A percentile compares a stretch with the other conserved stretches of the same genome.
Conservation (phyloP, 2,113 vertebrate species). For the Orthonyx spaldingii region DNA sequence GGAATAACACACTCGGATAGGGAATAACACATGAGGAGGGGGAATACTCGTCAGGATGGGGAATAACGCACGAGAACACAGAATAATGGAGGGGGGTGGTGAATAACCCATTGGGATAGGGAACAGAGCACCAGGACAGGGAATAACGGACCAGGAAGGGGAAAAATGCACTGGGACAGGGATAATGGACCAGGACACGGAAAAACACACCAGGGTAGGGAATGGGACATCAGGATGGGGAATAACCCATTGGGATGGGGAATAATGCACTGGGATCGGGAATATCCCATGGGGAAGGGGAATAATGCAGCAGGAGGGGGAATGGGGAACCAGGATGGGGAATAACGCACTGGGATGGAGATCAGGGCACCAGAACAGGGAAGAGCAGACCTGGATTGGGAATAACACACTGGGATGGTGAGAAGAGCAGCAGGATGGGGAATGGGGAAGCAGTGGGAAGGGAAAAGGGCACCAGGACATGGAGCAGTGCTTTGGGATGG, state of each 20-base stretch:
- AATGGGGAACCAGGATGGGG: neutral
- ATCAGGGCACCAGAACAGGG: neutral
- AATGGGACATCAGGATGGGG: too few species aligned
- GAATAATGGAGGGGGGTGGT: neutral
- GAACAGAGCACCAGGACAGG: neutral
- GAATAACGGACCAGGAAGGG: neutral
- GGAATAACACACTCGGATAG: accelerated
- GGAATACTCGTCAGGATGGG: too few species aligned
- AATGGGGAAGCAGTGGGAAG: accelerated
- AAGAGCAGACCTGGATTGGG: neutral
- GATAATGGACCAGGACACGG: too few species aligned
- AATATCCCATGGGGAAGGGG: neutral
- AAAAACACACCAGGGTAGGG: too few species aligned
- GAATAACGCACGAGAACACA: neutral
- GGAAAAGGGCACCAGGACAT: accelerated
- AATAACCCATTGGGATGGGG: neutral
- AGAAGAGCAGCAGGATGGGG: neutral
- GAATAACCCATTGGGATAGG: neutral
- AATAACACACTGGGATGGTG: too few species aligned
- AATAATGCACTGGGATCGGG: neutral
- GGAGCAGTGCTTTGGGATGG: accelerated
- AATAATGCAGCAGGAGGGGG: neutral
- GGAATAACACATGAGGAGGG: accelerated
- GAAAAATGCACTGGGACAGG: too few species aligned
- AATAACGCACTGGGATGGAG: neutral